A percentile compares a stretch with the other conserved stretches of the same genome.
These are phyloP conservation scores for Ataeniobius toweri DNA, from an alignment of 2,797 vertebrate species.

Conservation along the genomic window DNA sequence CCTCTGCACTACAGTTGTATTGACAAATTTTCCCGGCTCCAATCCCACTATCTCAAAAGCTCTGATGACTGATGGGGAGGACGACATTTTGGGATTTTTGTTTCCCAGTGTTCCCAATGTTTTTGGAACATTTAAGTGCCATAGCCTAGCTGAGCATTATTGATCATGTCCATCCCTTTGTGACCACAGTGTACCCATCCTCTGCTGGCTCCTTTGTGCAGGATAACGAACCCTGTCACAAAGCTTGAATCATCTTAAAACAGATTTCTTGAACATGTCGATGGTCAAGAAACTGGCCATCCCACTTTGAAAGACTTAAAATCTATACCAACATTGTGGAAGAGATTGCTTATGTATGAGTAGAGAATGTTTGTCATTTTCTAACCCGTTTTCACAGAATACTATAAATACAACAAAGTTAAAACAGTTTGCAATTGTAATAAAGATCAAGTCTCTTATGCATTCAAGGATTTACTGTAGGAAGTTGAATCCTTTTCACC, in stretches of 20 bases:
- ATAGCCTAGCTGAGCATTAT: background rate
- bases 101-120: no score
- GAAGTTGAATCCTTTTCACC: background rate
- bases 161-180: background rate
- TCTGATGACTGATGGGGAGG: no score
- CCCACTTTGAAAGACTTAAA: background rate
- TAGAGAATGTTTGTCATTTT: background rate
- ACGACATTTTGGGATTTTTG: no score
- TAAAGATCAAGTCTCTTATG: background rate
- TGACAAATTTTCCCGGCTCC: no score
- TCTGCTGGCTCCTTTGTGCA: no score
- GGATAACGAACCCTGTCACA: no score
- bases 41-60: no score
- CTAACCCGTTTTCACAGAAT: background rate
- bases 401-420: background rate
- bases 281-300: no score
- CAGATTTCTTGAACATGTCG: no score
- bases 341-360: background rate
- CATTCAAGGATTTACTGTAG: background rate
- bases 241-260: no score
- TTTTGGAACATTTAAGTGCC: background rate
- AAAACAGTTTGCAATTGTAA: background rate
- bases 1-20: no score
- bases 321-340: background rate
- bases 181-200: background rate